Evolutionary conservation across 64 coral and sea anemone species (phyloP).

Genomic region (Catalaphyllia jardinei): DNA sequence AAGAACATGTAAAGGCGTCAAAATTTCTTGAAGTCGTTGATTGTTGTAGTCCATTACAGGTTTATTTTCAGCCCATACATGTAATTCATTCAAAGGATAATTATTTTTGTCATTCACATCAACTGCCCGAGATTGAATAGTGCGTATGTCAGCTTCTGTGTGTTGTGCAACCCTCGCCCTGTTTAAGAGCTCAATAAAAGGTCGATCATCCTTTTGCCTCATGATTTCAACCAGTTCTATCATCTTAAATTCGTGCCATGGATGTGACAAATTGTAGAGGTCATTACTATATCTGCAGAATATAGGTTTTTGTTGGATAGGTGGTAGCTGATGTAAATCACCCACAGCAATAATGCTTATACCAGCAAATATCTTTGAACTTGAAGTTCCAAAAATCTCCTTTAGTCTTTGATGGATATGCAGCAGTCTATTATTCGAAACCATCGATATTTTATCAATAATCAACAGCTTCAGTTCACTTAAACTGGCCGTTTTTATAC

Average conservation of each 20-base stretch:
- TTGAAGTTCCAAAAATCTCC: too few relatives aligned
- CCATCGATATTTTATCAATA: too few relatives aligned
- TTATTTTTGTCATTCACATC: not conserved
- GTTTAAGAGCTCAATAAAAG: conserved; percentile 47
- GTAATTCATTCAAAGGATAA: conserved; percentile 26
- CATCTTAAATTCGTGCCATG: conserved; percentile 48
- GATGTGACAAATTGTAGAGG: conserved; percentile 32
- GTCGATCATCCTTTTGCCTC: conserved; percentile 45
- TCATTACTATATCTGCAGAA: conserved; percentile 55
- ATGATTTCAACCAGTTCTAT: conserved; percentile 58
- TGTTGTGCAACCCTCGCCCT: conserved; percentile 14
- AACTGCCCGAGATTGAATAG: conserved; percentile 32
- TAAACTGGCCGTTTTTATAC: too few relatives aligned
- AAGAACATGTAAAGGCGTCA: conserved; percentile 9
- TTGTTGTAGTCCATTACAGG: conserved; percentile 30
- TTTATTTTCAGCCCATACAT: conserved; percentile 66
- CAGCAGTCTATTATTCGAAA: too few relatives aligned
- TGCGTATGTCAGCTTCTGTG: conserved; percentile 32
- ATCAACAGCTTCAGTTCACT: conserved; percentile 27
- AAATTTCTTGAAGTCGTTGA: conserved; percentile 6
- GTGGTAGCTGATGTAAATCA: conserved; percentile 49
- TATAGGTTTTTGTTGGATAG: conserved; percentile 34
- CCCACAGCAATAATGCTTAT: conserved; percentile 53
- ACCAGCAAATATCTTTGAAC: not conserved
- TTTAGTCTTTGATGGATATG: too few relatives aligned